Conservation (phyloP, 2,113 vertebrate species). For the Zeus faber region DNA sequence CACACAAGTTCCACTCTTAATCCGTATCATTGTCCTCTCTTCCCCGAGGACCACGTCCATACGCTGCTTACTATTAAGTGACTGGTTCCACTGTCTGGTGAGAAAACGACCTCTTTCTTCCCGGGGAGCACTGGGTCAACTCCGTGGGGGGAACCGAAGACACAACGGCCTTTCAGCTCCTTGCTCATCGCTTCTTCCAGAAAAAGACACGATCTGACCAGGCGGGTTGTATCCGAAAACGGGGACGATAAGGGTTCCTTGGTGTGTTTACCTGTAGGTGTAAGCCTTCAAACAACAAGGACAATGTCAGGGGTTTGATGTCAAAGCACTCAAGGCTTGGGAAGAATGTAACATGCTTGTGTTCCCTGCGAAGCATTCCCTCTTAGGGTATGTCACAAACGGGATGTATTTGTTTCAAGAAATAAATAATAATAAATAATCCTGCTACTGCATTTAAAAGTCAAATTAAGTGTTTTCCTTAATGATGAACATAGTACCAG, state of each 20-base stretch:
- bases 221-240: no score
- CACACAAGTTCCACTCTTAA: slow-evolving; percentile 8
- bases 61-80: slow-evolving; percentile 43
- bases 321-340: slow-evolving; percentile 14
- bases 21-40: slow-evolving; percentile 5
- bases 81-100: slow-evolving; percentile 47
- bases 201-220: slow-evolving; percentile 19
- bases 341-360: slow-evolving; percentile 16
- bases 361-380: slow-evolving; percentile 11
- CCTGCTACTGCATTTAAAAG: slow-evolving; percentile 55
- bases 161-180: slow-evolving; percentile 36
- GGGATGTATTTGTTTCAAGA: slow-evolving; percentile 25
- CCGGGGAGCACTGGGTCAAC: slow-evolving; percentile 39
- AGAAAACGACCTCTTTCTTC: slow-evolving; percentile 46
- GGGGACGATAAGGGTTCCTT: slow-evolving; percentile 32
- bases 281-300: slow-evolving; percentile 43
- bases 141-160: slow-evolving; percentile 41
- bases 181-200: slow-evolving; percentile 15
- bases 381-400: slow-evolving; percentile 28
- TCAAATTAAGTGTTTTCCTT: no score
- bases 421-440: slow-evolving; percentile 40
- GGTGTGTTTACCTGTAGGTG: slow-evolving; percentile 36
- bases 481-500: no score
- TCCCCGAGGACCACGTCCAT: neutral
- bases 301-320: slow-evolving; percentile 25